Percentiles rank a stretch among this genome's conserved stretches.
These are phyloP conservation scores for Anoplolepis gracilipes DNA, from an alignment of 1,140 invertebrate species.

Conservation along the genomic window DNA sequence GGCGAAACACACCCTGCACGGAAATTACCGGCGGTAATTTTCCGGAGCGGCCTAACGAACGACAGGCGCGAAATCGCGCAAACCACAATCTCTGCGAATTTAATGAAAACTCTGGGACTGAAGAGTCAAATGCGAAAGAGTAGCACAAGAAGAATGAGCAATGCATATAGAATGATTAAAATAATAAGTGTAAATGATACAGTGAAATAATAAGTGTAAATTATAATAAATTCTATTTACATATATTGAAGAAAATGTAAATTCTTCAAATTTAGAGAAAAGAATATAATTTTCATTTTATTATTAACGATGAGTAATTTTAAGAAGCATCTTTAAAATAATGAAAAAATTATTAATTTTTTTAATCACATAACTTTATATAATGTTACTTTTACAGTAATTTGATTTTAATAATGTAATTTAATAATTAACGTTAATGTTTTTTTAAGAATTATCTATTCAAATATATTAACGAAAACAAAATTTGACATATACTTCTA, in stretches of 20 bases:
- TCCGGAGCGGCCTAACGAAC: conserved; percentile 17
- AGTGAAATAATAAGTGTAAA: background rate
- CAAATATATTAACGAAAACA: background rate
- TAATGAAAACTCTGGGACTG: background rate
- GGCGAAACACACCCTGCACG: conserved; percentile 36
- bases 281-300: background rate
- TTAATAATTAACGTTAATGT: background rate
- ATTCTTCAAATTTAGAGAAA: background rate
- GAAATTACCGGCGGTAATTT: conserved; percentile 63
- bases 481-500: background rate
- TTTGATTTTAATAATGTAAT: background rate
- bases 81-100: conserved; percentile 1
- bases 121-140: background rate
- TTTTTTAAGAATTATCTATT: background rate
- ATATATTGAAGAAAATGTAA: background rate
- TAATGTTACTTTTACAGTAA: background rate
- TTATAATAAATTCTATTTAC: background rate
- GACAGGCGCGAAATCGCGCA: background rate
- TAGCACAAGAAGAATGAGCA: background rate
- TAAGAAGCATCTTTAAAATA: background rate
- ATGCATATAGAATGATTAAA: background rate
- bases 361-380: background rate
- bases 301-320: background rate
- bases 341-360: background rate
- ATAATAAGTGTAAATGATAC: background rate